phyloP scores from a whole-genome alignment of 2,113 vertebrate species.

The Probosciger aterrimus region DNA sequence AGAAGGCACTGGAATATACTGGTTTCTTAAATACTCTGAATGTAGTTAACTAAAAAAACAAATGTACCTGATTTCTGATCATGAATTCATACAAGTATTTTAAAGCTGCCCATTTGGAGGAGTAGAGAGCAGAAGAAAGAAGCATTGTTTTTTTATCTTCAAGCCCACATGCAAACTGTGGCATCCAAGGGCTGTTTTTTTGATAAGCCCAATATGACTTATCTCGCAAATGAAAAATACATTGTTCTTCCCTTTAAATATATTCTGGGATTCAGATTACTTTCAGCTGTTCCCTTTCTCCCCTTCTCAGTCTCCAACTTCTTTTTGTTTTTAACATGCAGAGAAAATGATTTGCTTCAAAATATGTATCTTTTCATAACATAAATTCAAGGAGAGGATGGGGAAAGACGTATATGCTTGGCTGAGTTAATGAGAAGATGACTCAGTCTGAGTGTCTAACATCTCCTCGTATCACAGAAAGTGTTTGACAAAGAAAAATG shows the following conservation, averaged over 20 bases:
- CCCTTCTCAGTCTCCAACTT: background rate
- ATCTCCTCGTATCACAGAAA: conserved; percentile 3
- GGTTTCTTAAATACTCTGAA: background rate
- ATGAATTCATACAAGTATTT: background rate
- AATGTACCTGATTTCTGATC: conserved; percentile 3
- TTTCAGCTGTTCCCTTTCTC: background rate
- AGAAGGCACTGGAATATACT: background rate
- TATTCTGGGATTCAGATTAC: background rate
- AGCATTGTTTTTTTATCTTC: conserved; percentile 46
- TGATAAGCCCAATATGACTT: conserved; percentile 53
- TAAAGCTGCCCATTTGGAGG: conserved; percentile 39
- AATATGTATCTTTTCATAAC: conserved; percentile 56
- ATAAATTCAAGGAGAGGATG: conserved; percentile 27
- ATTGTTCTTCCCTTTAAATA: conserved; percentile 34
- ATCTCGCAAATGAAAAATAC: conserved; percentile 24
- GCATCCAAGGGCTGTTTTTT: background rate
- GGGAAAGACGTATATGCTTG: background rate
- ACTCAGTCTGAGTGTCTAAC: background rate
- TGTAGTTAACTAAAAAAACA: background rate
- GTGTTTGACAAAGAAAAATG: conserved; percentile 70
- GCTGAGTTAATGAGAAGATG: conserved; percentile 55
- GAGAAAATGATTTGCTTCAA: conserved; percentile 39
- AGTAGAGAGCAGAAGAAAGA: background rate
- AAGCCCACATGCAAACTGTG: conserved; percentile 26
- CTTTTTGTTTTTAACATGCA: conserved; percentile 10